Evolutionary conservation across 2,113 vertebrate species (phyloP), one percentile per base, ranked within the genome.

Genomic region (Myotis brandtii): DNA sequence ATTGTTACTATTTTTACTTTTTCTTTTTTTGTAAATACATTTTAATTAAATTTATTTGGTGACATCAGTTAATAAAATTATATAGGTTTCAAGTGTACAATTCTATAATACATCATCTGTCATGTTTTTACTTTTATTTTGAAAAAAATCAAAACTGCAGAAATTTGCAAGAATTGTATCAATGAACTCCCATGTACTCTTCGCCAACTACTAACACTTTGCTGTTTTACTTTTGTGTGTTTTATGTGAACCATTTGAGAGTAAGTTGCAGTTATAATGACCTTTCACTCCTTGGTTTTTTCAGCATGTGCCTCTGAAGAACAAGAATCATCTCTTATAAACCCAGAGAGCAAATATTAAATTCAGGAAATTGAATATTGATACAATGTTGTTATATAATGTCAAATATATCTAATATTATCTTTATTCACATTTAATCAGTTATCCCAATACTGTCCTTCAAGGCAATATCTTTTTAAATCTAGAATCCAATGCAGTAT

Each of bases 71-170:
- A 27, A 73, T 73, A 27, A 43, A 73, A 73, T 73, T 43, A 46
- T 73, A 46, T 46, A 73, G 21, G 23, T 43, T 73, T 46, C 37
- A 46, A 46, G 23, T 73, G 23, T 16, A 27, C 3, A 27, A 13
- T 70, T 40, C 9, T 70, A 23, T 70, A 37, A 37, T n/a, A 67
- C 16, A 67, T 67, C 66, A 67, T 69, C 37, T 43, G 20, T 72
- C 50, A 50, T 69, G 43, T 27, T 73, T 91, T 76, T 59, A 93
- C 32, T 69, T 86, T 82, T 43, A 50, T 37, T 81, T 81, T 81
- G 25, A 91, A 93, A 34, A 81, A 76, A 30, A 48, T 77, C 3
- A 72, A 77, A 91, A 91, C 54, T 81, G 23, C 77, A 81, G n/a
- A 67, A 94, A 37, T 80, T 46, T 43, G 11, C 40, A 83, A 80